These are phyloP conservation scores for Drosophila parabipectinata DNA, from an alignment of 1,140 invertebrate species.

Conservation along the genomic window DNA sequence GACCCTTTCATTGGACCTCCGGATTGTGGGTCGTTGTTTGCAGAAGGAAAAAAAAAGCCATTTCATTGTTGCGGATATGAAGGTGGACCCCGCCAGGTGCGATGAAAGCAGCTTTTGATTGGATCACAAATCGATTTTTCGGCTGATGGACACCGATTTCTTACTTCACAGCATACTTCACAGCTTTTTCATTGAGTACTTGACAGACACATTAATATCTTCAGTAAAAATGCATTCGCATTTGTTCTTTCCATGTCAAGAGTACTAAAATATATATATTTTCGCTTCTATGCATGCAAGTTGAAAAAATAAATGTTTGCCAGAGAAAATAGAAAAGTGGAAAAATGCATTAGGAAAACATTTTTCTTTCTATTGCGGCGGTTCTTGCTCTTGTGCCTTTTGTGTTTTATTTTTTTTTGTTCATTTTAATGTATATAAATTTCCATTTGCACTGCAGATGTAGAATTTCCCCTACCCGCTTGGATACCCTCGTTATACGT, in stretches of 20 bases:
- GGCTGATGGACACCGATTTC: slow-evolving; percentile 16
- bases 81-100: slow-evolving; percentile 30
- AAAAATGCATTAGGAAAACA: slow-evolving; percentile 61
- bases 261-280: slow-evolving; percentile 18
- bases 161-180: slow-evolving; percentile 29
- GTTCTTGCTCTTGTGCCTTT: slow-evolving; percentile 40
- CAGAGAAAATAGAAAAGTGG: slow-evolving; percentile 36
- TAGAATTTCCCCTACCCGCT: slow-evolving; percentile 6
- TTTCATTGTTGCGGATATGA: slow-evolving; percentile 38
- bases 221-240: slow-evolving; percentile 32
- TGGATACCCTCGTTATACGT: slow-evolving; percentile 1
- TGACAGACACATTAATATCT: slow-evolving; percentile 49
- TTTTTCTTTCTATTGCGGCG: slow-evolving; percentile 22
- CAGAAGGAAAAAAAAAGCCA: slow-evolving; percentile 9
- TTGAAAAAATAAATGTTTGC: slow-evolving; percentile 33
- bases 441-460: slow-evolving; percentile 56
- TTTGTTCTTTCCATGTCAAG: slow-evolving; percentile 36
- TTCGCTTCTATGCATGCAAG: slow-evolving; percentile 3
- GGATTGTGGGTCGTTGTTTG: slow-evolving; percentile 40
- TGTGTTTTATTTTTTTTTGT: slow-evolving; percentile 22
- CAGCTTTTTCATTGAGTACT: slow-evolving; percentile 25
- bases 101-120: slow-evolving; percentile 17
- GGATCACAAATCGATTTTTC: slow-evolving; percentile 25
- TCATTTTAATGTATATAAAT: slow-evolving; percentile 62
- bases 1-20: slow-evolving; percentile 10